These are phyloP conservation scores for Phaedon cochleariae DNA, from an alignment of 2,888 invertebrate species.

Conservation along the genomic window DNA sequence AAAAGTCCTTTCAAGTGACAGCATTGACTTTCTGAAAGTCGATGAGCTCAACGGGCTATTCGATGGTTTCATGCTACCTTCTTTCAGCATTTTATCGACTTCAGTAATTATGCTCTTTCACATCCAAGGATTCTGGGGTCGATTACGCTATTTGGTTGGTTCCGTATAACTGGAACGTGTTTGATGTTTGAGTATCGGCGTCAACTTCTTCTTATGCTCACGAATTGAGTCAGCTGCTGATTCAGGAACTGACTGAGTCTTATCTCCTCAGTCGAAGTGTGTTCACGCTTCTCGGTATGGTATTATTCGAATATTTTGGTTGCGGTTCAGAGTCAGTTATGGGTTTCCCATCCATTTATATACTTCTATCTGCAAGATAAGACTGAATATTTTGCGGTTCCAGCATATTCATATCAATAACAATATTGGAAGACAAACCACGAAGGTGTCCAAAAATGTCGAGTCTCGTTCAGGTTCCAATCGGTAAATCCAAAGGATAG, in stretches of 20 bases:
- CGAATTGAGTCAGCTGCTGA: not conserved
- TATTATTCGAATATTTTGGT: not conserved
- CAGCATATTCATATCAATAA: not conserved
- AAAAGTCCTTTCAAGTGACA: conserved; percentile 36
- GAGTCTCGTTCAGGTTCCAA: not conserved
- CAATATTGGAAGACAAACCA: not conserved
- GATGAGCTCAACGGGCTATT: conserved; percentile 36
- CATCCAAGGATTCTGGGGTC: conserved; percentile 19
- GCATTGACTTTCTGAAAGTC: no score
- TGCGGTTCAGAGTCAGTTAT: no score
- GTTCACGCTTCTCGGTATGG: not conserved
- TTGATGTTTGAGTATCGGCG: conserved; percentile 7
- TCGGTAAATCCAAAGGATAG: not conserved
- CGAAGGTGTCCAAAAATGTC: not conserved
- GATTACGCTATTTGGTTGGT: conserved; percentile 24
- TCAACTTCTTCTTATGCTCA: conserved; percentile 11
- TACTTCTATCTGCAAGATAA: no score
- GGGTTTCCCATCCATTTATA: no score
- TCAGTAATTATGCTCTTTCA: conserved; percentile 22
- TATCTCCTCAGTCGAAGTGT: not conserved
- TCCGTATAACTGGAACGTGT: conserved; percentile 4
- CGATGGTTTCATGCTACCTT: conserved; percentile 28
- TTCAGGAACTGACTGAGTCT: not conserved
- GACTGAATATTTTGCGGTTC: not conserved
- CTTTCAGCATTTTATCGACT: conserved; percentile 26